These are phyloP conservation scores for Pterocles burchelli DNA, from an alignment of 2,113 vertebrate species.

Conservation along the genomic window DNA sequence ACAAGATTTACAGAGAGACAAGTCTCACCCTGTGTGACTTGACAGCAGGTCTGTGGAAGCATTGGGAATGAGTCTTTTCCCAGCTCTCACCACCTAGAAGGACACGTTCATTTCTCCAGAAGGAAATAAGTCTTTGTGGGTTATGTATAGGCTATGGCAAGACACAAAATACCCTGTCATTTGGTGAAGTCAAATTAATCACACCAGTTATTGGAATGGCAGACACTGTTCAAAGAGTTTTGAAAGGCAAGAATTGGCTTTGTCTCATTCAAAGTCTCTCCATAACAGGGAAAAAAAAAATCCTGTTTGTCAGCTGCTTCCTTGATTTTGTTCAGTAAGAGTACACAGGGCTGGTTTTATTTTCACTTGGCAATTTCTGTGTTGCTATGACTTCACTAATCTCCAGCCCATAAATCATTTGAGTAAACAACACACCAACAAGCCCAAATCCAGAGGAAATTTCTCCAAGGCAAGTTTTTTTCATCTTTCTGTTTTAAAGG, in stretches of 20 bases:
- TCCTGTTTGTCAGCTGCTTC: conserved; percentile 39
- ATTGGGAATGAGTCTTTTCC: neutral
- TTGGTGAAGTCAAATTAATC: neutral
- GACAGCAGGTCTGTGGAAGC: neutral
- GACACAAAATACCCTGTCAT: neutral
- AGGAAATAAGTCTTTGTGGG: neutral
- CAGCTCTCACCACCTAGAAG: neutral
- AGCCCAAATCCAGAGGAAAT: conserved; percentile 57
- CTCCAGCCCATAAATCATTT: conserved; percentile 68
- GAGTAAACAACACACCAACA: conserved; percentile 66
- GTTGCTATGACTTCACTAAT: conserved; percentile 65
- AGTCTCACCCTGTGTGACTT: neutral
- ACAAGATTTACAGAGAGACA: neutral
- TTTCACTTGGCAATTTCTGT: conserved; percentile 63
- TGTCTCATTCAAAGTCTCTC: neutral
- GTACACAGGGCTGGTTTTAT: conserved; percentile 44
- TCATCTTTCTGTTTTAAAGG: conserved; percentile 48
- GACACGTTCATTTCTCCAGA: neutral
- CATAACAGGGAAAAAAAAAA: neutral
- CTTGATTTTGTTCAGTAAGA: conserved; percentile 43
- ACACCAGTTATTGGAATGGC: neutral
- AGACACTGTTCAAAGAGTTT: conserved; percentile 9
- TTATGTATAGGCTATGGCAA: neutral
- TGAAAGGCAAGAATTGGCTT: neutral
- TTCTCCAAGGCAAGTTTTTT: conserved; percentile 57